Base-by-base conservation (phyloP, 2,113 vertebrate species). In the Laterallus jamaicensis region DNA sequence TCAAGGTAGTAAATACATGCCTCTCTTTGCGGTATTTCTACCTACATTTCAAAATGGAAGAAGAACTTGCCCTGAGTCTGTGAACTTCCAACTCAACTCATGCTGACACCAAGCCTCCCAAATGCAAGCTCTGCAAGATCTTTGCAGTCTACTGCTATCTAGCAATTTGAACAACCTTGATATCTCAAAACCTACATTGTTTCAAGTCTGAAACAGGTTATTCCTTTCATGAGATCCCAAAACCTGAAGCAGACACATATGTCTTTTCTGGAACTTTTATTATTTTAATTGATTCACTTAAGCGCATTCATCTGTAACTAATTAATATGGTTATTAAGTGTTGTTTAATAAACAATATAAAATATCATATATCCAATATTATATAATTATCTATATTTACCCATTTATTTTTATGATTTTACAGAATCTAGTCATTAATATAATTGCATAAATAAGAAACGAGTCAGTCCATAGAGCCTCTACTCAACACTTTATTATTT, bases 1-100 rank as follows among this genome's bases (percentile, higher is more conserved):
- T 1, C 0, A 0, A 54, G 20, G 20, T 35, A 7, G n/a, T 12
- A 76, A 79, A 77, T 12, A 54, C 0, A 0, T 59, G 42, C 4
- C 31, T 55, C 28, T 73, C 21, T 24, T 60, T 29, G 20, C 12
- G 39, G 11, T 60, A n/a, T n/a, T 88, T 88, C 54, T 74, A 49
- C 37, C 40, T 21, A 44, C 12, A 3, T 14, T 58, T 0, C 2
- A 55, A 25, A 69, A 4, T n/a, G 26, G 73, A 74, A 80, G 37
- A 77, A 74, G 39, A 12, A 59, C 39, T 71, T 75, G 8, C 17
- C n/a, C 28, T 13, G 11, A 55, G 16, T 47, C 40, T 84, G n/a
- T 71, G 37, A 14, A 77, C 11, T 11, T 63, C 18, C 52, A 74
- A 1, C 47, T 73, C 64, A 92, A 88, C 15, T 78, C 28, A 32